Evolutionary conservation across 2,113 vertebrate genomes (phyloP).

Genomic region (Edolisoma coerulescens): DNA sequence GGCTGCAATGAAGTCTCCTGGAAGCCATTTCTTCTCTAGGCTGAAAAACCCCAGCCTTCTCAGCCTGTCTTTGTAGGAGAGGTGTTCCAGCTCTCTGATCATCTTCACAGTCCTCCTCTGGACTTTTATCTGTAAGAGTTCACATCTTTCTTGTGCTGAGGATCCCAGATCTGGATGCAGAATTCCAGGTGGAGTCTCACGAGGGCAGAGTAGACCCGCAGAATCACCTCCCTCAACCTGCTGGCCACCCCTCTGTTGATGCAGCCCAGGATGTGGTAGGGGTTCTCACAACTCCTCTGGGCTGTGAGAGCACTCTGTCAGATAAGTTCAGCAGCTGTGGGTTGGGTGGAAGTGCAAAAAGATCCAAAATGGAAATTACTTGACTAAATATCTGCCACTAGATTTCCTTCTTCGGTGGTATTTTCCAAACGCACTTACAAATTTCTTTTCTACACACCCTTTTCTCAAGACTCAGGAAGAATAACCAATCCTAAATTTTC

Average conservation of each 20-base stretch:
- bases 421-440: neutral
- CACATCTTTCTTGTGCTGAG: neutral
- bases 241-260: neutral
- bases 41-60: neutral
- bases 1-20: fast-evolving
- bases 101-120: neutral
- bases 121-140: neutral
- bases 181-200: neutral
- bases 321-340: neutral
- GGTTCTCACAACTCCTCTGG: neutral
- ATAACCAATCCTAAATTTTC: neutral
- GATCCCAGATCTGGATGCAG: neutral
- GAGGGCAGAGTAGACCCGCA: neutral
- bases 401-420: neutral
- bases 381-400: neutral
- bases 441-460: neutral
- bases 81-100: neutral
- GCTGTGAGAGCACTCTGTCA: neutral
- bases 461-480: neutral
- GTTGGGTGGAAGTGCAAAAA: neutral
- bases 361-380: neutral
- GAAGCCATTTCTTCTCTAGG: neutral
- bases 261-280: neutral
- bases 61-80: neutral
- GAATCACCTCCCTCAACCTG: neutral